Base-by-base conservation (phyloP, 2,113 vertebrate species). In the Nymphicus hollandicus region DNA sequence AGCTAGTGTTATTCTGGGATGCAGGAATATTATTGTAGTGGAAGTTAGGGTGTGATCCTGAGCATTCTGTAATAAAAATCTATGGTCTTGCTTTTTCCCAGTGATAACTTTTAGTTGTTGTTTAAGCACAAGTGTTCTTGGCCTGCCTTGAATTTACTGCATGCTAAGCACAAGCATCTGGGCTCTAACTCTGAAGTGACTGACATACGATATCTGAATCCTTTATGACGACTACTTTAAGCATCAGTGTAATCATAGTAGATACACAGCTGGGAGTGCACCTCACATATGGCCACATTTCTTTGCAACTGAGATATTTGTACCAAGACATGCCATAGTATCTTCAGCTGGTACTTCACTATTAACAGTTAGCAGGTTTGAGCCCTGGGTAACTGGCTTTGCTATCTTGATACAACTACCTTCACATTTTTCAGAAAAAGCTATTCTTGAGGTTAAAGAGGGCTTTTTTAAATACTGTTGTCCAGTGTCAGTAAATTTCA, bases 281-380 rank as follows among this genome's bases (percentile, higher is more conserved):
- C 11, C 13, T 82, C 2, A 3, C 0, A 3, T 17, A 13, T 17
- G 7, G 31, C 31, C 10, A 23, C 15, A 5, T 12, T 44, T 56
- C 35, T 33, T 43, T 50, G 58, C 46, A 55, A 28, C 17, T 92
- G 53, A 13, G 37, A 12, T 73, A n/a, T 43, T 22, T 33, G 27
- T 65, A 77, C 27, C 18, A 44, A 86, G 64, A 43, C 1, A 2
- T 76, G 24, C 20, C 3, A 1, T 6, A 27, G 15, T 55, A 20
- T 77, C 44, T 73, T 78, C 25, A 52, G 12, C 46, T 88, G 24
- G 11, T 43, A 24, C 33, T 52, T 72, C 1, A 3, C 31, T 76
- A 25, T 80, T 46, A 56, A 31, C 8, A 68, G 28, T 25, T 24
- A 15, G 37, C 44, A 63, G 49, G 63, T 33, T 6, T 37, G 14